Evolutionary conservation across 2,113 vertebrate species (phyloP).

Genomic region (Cochlearius cochlearius): DNA sequence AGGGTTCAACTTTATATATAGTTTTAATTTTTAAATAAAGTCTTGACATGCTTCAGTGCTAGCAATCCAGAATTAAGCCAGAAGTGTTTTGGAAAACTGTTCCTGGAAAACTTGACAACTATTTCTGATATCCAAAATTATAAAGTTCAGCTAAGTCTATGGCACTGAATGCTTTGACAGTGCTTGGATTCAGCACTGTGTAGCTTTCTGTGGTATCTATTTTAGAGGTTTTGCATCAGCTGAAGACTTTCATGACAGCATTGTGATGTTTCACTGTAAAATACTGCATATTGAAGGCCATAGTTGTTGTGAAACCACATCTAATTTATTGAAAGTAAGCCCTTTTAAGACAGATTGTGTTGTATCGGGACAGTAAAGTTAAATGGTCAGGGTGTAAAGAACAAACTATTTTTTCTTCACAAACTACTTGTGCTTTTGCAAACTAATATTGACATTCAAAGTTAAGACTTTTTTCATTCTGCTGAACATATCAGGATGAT

Average conservation of each 20-base stretch:
- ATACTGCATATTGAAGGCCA: not conserved
- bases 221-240: not conserved
- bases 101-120: not conserved
- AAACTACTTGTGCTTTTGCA: not conserved
- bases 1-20: not conserved
- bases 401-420: not conserved
- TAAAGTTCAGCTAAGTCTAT: not conserved
- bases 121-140: not conserved
- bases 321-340: not conserved
- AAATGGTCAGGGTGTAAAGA: not conserved
- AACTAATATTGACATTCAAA: not conserved
- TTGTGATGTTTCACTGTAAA: not conserved
- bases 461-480: not conserved
- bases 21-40: not conserved
- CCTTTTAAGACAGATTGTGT: not conserved
- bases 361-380: not conserved
- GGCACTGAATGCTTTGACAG: not conserved
- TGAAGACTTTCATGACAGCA: not conserved
- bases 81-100: not conserved
- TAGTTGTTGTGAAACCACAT: not conserved
- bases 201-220: not conserved
- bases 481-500: not conserved
- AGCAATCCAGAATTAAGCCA: not conserved
- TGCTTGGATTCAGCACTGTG: not conserved
- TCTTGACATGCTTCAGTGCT: not conserved